A percentile compares a stretch with the other conserved stretches of the same genome.
Evolutionary conservation across 2,888 invertebrate species (phyloP).

Genomic region (Disparrhopalites patrizii): DNA sequence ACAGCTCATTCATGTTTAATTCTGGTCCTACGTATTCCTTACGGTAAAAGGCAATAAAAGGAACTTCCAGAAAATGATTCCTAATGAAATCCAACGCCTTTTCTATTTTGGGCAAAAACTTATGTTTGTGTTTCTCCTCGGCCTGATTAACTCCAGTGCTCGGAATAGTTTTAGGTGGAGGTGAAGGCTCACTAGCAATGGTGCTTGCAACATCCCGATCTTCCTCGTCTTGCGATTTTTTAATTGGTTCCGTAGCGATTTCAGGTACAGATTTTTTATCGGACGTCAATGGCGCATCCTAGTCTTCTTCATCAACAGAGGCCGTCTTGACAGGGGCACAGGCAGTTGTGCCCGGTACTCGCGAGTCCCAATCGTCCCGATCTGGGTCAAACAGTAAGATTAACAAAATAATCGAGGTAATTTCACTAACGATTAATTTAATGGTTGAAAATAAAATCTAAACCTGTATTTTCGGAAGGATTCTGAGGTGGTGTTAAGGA

Average conservation of each 20-base stretch:
- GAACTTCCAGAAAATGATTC: conserved; percentile 92
- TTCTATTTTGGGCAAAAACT: conserved; percentile 75
- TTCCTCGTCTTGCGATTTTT: conserved; percentile 15
- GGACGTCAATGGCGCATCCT: conserved; percentile 26
- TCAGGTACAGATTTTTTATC: background rate
- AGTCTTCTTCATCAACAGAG: conserved; percentile 35
- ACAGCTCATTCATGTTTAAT: conserved; percentile 87
- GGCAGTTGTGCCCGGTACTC: background rate
- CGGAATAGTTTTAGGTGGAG: background rate
- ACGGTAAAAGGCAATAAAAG: conserved; percentile 96
- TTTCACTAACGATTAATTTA: too few relatives aligned
- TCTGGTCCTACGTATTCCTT: conserved; percentile 97
- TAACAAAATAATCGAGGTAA: too few relatives aligned
- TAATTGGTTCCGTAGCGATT: background rate
- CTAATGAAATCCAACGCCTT: conserved; percentile 94
- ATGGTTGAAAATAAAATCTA: conserved; percentile 1
- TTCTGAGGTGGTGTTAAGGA: background rate
- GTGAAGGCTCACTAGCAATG: conserved; percentile 20
- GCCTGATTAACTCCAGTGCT: conserved; percentile 27
- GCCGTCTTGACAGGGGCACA: conserved; percentile 19
- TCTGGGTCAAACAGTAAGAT: too few relatives aligned
- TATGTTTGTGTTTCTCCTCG: conserved; percentile 52
- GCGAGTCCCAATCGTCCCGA: conserved; percentile 36
- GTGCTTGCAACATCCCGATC: conserved; percentile 20
- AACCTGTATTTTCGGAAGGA: background rate